Evolutionary conservation across 2,797 vertebrate species (phyloP), one percentile per base, ranked within the genome.

Genomic region (Enteromius trimaculatus): DNA sequence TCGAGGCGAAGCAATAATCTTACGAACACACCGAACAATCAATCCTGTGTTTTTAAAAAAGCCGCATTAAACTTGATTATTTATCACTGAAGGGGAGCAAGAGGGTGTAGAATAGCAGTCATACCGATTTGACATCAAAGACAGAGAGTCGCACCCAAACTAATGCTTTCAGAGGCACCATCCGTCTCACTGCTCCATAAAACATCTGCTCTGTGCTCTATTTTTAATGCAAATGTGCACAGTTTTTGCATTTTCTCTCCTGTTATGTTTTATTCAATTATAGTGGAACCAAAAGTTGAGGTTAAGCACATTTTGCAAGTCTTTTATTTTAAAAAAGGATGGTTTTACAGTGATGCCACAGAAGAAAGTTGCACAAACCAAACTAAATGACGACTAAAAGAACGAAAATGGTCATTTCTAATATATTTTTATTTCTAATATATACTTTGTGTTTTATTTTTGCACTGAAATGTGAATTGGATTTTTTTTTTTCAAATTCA

Each of bases 1-100:
- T 26, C 16, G 17, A 72, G 79, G 68, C 75, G 51, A 49, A 14
- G 79, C 34, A 87, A 72, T 74, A 58, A 69, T 7, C 21, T 44
- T 42, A 34, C 29, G 23, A 60, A 80, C 60, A 51, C 34, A 34
- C 34, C 29, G 23, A 60, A 80, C 60, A 51, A n/a, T n/a, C n/a
- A n/a, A n/a, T n/a, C n/a, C 21, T 53, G 16, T 6, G 13, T 44
- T 26, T 47, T 72, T 62, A 72, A 71, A 60, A 34, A 72, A 14
- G 68, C 13, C 68, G 62, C 37, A n/a, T 17, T 31, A n/a, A 49
- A 34, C 68, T 17, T 1, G 23, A 21, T 44, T 80, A 80, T 79
- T 79, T 53, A 49, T 13, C 13, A 21, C 79, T 34, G 42, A 34
- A 80, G 34, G 78, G n/a, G 2, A 42, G 65, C 11, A 14, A n/a